Conservation (phyloP, 2,888 invertebrate genomes). For the Marasmarcha lunaedactyla region DNA sequence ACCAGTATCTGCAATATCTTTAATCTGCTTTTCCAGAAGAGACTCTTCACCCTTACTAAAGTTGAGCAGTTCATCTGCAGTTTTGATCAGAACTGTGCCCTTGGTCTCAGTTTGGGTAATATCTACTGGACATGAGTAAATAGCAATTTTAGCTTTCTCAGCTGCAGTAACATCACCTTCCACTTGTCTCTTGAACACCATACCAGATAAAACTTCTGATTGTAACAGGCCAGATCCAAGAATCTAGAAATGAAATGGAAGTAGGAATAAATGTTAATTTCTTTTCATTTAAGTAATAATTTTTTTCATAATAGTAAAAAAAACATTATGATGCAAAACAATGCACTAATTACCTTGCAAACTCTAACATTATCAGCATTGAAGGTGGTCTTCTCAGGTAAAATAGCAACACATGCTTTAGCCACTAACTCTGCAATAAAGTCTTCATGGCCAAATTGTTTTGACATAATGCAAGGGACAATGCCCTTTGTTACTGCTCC, state of each 20-base stretch:
- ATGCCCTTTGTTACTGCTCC: constrained; percentile 81
- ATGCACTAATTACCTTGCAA: constrained; percentile 76
- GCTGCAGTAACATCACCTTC: constrained; percentile 90
- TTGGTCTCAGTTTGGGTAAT: constrained; percentile 98
- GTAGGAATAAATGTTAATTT: background rate
- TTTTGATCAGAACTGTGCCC: constrained; percentile 91
- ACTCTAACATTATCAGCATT: constrained; percentile 98
- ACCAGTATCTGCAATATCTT: constrained; percentile 90
- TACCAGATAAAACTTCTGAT: constrained; percentile 90
- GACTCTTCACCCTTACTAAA: constrained; percentile 97
- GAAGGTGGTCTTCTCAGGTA: constrained; percentile 89
- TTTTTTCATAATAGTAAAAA: background rate
- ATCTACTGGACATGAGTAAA: constrained; percentile 96
- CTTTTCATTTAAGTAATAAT: no score
- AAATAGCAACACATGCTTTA: constrained; percentile 88
- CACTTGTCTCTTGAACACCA: constrained; percentile 97
- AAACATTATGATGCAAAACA: background rate
- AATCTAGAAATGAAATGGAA: constrained; percentile 45
- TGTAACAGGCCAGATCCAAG: constrained; percentile 85
- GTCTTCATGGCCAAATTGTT: constrained; percentile 98
- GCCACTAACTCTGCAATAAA: constrained; percentile 88
- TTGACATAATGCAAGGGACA: constrained; percentile 91
- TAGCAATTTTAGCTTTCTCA: constrained; percentile 87
- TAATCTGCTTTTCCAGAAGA: constrained; percentile 88
- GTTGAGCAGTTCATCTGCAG: constrained; percentile 93